phyloP scores from a whole-genome alignment of 2,888 invertebrate genomes.

The Cerastis leucographa region DNA sequence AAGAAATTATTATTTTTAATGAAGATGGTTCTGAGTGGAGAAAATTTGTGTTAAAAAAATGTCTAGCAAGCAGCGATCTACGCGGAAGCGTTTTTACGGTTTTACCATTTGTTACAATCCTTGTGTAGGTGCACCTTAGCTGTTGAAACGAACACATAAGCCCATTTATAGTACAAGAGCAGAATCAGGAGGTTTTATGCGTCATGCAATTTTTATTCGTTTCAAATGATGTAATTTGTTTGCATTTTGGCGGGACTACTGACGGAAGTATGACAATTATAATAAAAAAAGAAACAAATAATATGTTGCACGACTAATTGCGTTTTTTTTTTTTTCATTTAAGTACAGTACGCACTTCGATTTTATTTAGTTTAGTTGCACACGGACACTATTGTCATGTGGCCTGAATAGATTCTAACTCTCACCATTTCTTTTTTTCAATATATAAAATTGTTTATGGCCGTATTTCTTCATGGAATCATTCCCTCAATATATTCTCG shows the following conservation, averaged over 20 bases:
- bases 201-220: conserved; percentile 44
- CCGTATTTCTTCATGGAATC: too few relatives aligned
- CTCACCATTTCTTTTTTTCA: background rate
- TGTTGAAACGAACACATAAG: conserved; percentile 35
- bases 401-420: background rate
- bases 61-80: conserved; percentile 3
- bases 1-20: too few relatives aligned
- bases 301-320: background rate
- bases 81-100: conserved; percentile 34
- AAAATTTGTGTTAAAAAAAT: conserved; percentile 15
- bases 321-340: background rate
- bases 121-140: conserved; percentile 56
- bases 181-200: conserved; percentile 42
- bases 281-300: conserved; percentile 21
- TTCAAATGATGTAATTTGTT: conserved; percentile 46
- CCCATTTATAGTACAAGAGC: conserved; percentile 45
- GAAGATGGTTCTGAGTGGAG: background rate
- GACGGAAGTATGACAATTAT: conserved; percentile 21
- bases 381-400: background rate
- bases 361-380: too few relatives aligned
- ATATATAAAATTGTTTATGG: too few relatives aligned
- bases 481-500: too few relatives aligned
- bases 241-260: background rate
- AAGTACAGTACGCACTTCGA: too few relatives aligned
- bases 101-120: conserved; percentile 20